A percentile compares a stretch with the other conserved stretches of the same genome.
These are phyloP conservation scores for Smithornis capensis DNA, from an alignment of 2,113 vertebrate genomes.

Conservation along the genomic window DNA sequence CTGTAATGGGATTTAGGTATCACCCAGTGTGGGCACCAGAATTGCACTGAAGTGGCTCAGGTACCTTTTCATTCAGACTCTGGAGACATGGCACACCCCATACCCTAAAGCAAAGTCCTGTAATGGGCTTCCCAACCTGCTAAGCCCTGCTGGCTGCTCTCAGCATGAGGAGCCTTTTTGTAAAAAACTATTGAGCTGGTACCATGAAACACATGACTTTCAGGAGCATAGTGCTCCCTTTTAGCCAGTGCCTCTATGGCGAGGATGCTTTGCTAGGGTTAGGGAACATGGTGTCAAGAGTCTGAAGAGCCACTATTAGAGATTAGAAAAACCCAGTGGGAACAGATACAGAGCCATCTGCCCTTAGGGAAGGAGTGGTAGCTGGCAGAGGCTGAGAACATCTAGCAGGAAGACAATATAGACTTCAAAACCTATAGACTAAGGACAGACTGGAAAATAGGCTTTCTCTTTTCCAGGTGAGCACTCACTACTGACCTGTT, in stretches of 20 bases:
- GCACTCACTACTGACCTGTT: neutral
- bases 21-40: neutral
- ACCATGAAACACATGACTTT: neutral
- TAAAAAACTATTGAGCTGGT: neutral
- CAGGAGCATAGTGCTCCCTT: neutral
- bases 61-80: neutral
- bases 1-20: neutral
- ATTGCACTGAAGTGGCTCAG: neutral
- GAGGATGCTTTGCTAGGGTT: neutral
- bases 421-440: neutral
- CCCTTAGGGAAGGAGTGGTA: neutral
- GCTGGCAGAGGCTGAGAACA: neutral
- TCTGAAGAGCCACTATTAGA: neutral
- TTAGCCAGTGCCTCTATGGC: neutral
- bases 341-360: neutral
- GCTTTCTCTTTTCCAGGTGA: neutral
- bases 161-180: neutral
- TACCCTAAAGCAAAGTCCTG: neutral
- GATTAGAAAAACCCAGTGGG: fast-evolving
- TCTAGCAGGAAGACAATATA: neutral
- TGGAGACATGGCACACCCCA: fast-evolving
- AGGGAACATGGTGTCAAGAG: neutral
- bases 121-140: fast-evolving
- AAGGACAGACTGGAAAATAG: neutral
- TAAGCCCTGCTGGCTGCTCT: fast-evolving